These are phyloP conservation scores for Caenorhabditis briggsae DNA, from an alignment of 1,140 invertebrate genomes.

Conservation along the genomic window DNA sequence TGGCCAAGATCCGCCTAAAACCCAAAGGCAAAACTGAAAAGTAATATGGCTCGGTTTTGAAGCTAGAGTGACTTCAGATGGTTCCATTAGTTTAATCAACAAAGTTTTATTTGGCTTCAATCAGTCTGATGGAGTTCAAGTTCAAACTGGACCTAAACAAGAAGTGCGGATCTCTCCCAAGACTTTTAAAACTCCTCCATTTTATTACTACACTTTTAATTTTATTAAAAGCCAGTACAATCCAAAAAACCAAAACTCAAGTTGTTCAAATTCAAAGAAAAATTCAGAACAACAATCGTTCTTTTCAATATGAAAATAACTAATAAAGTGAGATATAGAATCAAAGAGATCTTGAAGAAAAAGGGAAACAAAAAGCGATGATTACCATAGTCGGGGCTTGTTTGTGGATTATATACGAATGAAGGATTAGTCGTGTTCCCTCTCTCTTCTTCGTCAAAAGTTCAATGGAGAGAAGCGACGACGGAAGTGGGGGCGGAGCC, in stretches of 20 bases:
- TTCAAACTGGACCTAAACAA: too few relatives aligned
- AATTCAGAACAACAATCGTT: background rate
- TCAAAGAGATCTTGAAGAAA: background rate
- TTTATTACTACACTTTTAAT: too few relatives aligned
- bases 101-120: too few relatives aligned
- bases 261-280: background rate
- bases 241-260: background rate
- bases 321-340: slow-evolving; percentile 14
- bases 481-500: slow-evolving; percentile 1
- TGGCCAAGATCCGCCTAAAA: too few relatives aligned
- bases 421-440: slow-evolving; percentile 27
- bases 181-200: too few relatives aligned
- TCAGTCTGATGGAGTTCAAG: too few relatives aligned
- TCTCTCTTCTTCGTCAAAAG: slow-evolving; percentile 15
- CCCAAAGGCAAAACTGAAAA: too few relatives aligned
- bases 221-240: too few relatives aligned
- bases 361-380: slow-evolving; percentile 3
- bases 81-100: too few relatives aligned
- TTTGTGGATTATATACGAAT: slow-evolving; percentile 51
- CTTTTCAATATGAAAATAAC: slow-evolving; percentile 4
- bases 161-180: too few relatives aligned
- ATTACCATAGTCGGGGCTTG: slow-evolving; percentile 30
- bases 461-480: slow-evolving; percentile 31
- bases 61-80: too few relatives aligned
- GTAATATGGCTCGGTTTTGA: too few relatives aligned